Evolutionary conservation across 2,113 vertebrate genomes (phyloP).

Genomic region (Rhinopomastus cyanomelas): DNA sequence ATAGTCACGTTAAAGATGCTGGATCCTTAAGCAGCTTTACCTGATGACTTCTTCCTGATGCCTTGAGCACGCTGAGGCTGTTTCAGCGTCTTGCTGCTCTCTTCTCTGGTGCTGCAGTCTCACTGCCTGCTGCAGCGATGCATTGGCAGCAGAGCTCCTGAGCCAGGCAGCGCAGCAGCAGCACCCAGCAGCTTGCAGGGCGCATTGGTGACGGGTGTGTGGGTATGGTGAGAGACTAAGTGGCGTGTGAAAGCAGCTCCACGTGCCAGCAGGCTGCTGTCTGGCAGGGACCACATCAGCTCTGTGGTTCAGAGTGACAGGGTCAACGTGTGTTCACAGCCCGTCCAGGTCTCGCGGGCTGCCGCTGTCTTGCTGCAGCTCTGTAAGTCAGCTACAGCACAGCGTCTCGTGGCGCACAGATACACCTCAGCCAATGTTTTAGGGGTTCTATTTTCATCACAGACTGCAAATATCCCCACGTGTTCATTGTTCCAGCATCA

Average conservation of each 20-base stretch:
- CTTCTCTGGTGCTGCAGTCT: background rate
- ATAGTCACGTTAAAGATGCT: background rate
- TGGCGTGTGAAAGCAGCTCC: background rate
- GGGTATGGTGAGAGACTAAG: background rate
- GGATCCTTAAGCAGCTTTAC: background rate
- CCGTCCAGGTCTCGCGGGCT: background rate
- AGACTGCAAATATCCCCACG: background rate
- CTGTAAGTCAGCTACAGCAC: background rate
- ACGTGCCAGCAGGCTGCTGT: background rate
- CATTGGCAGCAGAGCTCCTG: background rate
- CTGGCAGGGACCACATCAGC: background rate
- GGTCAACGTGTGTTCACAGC: background rate
- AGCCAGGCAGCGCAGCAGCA: background rate
- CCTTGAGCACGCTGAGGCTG: background rate
- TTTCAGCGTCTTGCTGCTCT: background rate
- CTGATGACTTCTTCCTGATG: background rate
- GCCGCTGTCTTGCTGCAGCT: background rate
- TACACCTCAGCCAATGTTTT: background rate
- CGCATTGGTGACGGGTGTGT: background rate
- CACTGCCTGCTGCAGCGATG: background rate
- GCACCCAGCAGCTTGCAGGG: background rate
- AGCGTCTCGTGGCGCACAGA: background rate
- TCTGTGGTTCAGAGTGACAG: background rate
- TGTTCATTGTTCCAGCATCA: background rate
- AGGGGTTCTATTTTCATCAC: background rate